Base-by-base conservation (phyloP, 2,113 vertebrate genomes). In the Perca schrenkii region DNA sequence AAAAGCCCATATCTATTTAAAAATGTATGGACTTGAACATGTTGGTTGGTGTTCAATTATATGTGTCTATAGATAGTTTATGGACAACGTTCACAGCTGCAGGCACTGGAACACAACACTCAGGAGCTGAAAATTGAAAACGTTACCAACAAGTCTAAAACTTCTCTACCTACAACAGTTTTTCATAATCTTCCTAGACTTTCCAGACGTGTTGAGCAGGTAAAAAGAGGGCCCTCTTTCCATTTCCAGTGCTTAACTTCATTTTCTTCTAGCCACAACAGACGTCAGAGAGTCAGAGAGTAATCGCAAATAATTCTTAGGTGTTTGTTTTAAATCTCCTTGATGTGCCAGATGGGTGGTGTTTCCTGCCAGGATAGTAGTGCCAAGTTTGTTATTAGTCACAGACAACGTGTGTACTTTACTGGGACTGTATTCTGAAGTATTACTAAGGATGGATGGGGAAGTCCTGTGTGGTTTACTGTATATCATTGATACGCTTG, bases 271-370 rank as follows among this genome's bases (percentile, higher is more conserved):
- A 77, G 82, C 60, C 63, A 83, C 84, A 80, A 72, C 76, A 86
- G 85, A 40, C 61, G 4, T 56, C 6, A 52, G 31, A 34, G 31
- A 76, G 53, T 86, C 79, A 88, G 34, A 81, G 74, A 80, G 79
- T 80, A 89, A 91, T 85, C 77, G 47, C 82, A 70, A 88, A 86
- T 82, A 74, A 86, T 82, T 90, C 85, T 72, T 17, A 70, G 64
- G 86, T 67, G 85, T 90, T 89, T 86, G 56, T 54, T 92, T 85
- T 90, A 93, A 43, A 93, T 92, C 91, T 88, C 47, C 74, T 77
- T 68, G 82, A 61, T 7, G 31, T 74, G 71, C 70, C 89, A 91
- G 77, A 68, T 76, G 90, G 89, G 79, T 36, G 68, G 65, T 17
- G 78, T 61, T 80, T 77, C 19, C 63, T 77, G 71, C 72, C 85